These are phyloP conservation scores for Eustalomyia histrio DNA, from an alignment of 2,888 invertebrate species.

Conservation along the genomic window DNA sequence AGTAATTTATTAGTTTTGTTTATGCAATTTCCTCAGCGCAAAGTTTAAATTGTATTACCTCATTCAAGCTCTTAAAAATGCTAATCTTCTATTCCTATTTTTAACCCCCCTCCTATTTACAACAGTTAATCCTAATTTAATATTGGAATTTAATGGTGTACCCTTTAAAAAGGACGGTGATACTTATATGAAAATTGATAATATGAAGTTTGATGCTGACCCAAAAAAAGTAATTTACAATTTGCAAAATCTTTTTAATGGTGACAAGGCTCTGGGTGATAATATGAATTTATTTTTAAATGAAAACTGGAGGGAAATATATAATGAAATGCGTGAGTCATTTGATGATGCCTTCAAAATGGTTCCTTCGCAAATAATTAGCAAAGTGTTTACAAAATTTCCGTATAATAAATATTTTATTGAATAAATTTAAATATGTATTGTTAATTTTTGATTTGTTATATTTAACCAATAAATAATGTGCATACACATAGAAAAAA, in stretches of 20 bases:
- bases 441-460: no score
- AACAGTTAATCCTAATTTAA: neutral
- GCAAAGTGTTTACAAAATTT: slow-evolving; percentile 76
- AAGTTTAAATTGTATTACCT: no score
- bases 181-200: slow-evolving; percentile 62
- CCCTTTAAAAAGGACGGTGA: slow-evolving; percentile 55
- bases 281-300: slow-evolving; percentile 80
- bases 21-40: no score
- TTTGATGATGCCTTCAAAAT: neutral
- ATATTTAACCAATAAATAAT: no score
- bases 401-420: slow-evolving; percentile 68
- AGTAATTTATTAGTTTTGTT: no score
- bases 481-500: no score
- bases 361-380: slow-evolving; percentile 67
- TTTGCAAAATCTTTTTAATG: slow-evolving; percentile 79
- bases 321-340: slow-evolving; percentile 46
- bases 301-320: slow-evolving; percentile 78
- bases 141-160: slow-evolving; percentile 46
- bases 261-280: slow-evolving; percentile 78
- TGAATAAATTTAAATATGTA: slow-evolving; percentile 31
- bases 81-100: neutral
- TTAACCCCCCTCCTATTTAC: neutral
- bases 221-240: slow-evolving; percentile 66
- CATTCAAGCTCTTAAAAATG: no score
- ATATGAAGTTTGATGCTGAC: slow-evolving; percentile 44